Conservation (phyloP, 2,888 invertebrate species). For the Euplagia quadripunctaria region DNA sequence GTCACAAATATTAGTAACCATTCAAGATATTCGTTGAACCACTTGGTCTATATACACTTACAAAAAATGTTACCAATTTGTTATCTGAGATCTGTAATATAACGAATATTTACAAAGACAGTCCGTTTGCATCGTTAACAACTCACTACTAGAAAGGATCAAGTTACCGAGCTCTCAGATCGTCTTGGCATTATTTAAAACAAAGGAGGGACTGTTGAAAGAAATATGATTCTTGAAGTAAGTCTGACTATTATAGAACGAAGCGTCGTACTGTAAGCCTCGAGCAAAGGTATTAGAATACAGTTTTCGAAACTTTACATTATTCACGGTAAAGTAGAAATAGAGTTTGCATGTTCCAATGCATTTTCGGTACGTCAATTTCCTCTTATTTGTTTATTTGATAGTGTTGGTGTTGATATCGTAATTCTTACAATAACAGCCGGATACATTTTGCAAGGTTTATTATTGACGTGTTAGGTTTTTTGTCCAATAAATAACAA, state of each 20-base stretch:
- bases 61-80: no score
- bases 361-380: slow-evolving; percentile 24
- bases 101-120: slow-evolving; percentile 41
- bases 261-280: slow-evolving; percentile 35
- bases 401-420: no score
- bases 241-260: slow-evolving; percentile 28
- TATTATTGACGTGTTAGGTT: no score
- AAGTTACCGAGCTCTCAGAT: slow-evolving; percentile 52
- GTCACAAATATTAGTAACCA: no score
- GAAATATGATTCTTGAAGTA: slow-evolving; percentile 51
- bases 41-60: no score
- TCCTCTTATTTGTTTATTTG: background rate
- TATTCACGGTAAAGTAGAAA: slow-evolving; percentile 35
- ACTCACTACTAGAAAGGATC: slow-evolving; percentile 52
- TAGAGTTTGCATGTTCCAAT: slow-evolving; percentile 25
- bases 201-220: slow-evolving; percentile 45
- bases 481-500: no score
- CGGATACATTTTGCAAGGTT: no score
- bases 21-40: no score
- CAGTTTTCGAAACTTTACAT: slow-evolving; percentile 36
- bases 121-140: slow-evolving; percentile 31
- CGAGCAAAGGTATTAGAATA: slow-evolving; percentile 28
- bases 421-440: background rate
- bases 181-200: slow-evolving; percentile 42
- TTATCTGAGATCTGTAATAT: no score